Evolutionary conservation across 2,888 invertebrate species (phyloP).

Genomic region (Ommatoiulus sabulosus): DNA sequence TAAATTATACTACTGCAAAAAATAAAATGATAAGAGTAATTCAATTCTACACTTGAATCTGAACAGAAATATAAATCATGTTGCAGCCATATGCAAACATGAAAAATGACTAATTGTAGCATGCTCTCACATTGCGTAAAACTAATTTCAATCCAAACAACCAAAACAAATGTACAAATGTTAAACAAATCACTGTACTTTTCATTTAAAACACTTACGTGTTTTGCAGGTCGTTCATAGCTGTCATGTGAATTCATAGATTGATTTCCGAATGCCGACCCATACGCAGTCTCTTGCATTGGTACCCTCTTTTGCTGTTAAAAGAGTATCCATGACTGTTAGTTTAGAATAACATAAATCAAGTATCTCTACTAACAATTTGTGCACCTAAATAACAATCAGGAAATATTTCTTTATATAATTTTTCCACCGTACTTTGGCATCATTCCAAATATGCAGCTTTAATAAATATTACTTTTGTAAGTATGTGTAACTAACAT

Average conservation of each 20-base stretch:
- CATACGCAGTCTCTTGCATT: constrained; percentile 47
- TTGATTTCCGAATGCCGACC: constrained; percentile 37
- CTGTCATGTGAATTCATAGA: background rate
- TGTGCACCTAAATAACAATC: background rate
- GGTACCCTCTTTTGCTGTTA: constrained; percentile 23
- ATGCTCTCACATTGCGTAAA: no score
- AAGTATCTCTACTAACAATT: background rate
- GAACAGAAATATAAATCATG: no score
- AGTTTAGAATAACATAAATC: background rate
- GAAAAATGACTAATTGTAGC: no score
- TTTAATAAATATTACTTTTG: constrained; percentile 1
- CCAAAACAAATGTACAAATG: background rate
- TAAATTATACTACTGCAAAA: no score
- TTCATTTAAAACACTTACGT: background rate
- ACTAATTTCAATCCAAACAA: no score
- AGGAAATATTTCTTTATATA: background rate
- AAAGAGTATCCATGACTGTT: background rate
- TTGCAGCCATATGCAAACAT: no score
- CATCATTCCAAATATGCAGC: background rate
- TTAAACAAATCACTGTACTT: background rate
- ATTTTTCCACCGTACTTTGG: background rate
- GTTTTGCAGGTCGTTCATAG: background rate
- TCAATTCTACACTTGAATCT: no score
- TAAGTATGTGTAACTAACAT: background rate
- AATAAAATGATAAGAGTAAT: no score